phyloP scores from a whole-genome alignment of 2,113 vertebrate genomes.

The Anolis carolinensis region DNA sequence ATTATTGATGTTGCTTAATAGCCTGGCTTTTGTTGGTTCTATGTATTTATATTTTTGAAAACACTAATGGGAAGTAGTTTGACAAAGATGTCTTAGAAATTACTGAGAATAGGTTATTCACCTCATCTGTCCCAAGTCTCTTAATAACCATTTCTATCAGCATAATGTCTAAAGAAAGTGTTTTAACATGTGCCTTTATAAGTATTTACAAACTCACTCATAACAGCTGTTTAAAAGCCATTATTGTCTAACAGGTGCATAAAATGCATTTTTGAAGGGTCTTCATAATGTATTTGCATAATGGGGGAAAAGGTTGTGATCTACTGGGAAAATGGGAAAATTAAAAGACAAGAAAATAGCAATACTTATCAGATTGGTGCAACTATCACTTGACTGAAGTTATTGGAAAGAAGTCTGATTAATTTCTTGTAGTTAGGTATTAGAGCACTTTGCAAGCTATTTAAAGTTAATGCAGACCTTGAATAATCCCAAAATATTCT shows the following conservation, averaged over 20 bases:
- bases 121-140: conserved; percentile 8
- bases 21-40: conserved; percentile 6
- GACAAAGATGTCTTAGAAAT: conserved; percentile 16
- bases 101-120: neutral
- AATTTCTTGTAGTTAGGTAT: neutral
- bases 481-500: conserved; percentile 21
- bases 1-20: conserved; percentile 7
- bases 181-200: conserved; percentile 27
- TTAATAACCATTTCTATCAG: neutral
- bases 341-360: neutral
- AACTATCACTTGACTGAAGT: conserved; percentile 6
- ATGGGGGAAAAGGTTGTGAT: conserved; percentile 2
- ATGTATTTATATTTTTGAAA: neutral
- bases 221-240: conserved; percentile 22
- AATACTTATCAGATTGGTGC: neutral
- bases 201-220: conserved; percentile 14
- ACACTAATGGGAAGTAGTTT: conserved; percentile 10
- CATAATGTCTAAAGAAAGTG: neutral
- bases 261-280: conserved; percentile 15
- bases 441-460: neutral
- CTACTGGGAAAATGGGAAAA: neutral
- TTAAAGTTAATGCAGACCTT: neutral
- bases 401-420: neutral
- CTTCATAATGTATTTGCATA: conserved; percentile 10
- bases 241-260: conserved; percentile 13